Evolutionary conservation across 2,888 invertebrate species (phyloP), one percentile per base, ranked within the genome.

Genomic region (Apeira syringaria): DNA sequence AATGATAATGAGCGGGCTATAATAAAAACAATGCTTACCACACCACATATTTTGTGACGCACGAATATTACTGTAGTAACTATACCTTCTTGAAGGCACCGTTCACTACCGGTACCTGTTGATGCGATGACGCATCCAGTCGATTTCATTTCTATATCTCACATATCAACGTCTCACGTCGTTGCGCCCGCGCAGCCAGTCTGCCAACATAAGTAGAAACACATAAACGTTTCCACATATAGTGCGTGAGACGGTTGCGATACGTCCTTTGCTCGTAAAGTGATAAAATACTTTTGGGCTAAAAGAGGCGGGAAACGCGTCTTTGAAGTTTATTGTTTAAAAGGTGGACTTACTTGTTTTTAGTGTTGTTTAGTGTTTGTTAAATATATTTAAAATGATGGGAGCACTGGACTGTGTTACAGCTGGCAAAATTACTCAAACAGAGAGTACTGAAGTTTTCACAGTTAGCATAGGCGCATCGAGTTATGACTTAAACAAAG

Each of bases 381-480:
- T n/a, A 7, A 5, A 20, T 9, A n/a, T 13, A 22, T 26, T 24
- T 5, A 48, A 40, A 50, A 56, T 40, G 32, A 82, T 83, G 80
- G 75, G 81, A 49, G 82, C 70, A 2, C 61, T 87, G 29, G 80
- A 83, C 54, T 87, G 83, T 74, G 80, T 82, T 1, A 64, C 64
- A 29, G 59, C 54, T 2, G 68, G 59, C 7, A 80, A 71, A 58
- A 74, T 81, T 34, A 61, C 72, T 5, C 55, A 78, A 0, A 78
- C 85, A 0, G 80, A 78, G 1, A 88, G 87, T 45, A 82, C 79
- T 0, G 86, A 85, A 47, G 84, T 85, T 28, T 81, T 88, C 45
- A 67, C 79, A 0, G 73, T 80, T 5, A 77, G 66, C 13, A 61
- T 68, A 51, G n/a, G n/a, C n/a, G 64, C 70, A 5, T 85, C 86